Base-by-base conservation (phyloP, 2,888 invertebrate species). In the Pseudolycoriella hygida region DNA sequence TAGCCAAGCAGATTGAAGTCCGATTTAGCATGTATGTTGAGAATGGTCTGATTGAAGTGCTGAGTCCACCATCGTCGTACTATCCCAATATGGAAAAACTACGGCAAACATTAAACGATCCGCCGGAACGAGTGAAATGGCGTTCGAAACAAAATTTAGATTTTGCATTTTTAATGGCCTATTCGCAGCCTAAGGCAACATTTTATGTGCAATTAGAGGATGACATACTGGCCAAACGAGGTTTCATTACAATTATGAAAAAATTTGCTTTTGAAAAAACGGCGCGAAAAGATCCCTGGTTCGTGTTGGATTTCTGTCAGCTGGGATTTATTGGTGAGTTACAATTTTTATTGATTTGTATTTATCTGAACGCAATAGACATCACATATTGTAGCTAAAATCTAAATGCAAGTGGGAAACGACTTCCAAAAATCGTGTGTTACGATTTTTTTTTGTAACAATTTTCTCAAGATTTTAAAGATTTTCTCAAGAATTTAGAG, bases 181-280 rank as follows among this genome's bases (percentile, higher is more conserved):
- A 93, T 58, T 85, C 87, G 1, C 84, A 87, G 56, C 74, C 82
- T 1, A 82, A 82, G 59, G 94, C 85, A 47, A 78, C 78, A 1
- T 93, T 85, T 63, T 96, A 93, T 60, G 75, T 93, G 15, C 86
- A 94, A 72, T 67, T 96, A 8, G 94, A 96, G 64, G 94, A 96
- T 59, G 94, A 96, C 58, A 86, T 96, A 44, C 67, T 93, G 30
- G 85, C 92, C 0, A 89, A 87, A 58, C 75, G 77, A 1, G 76
- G 83, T 48, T 94, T 84, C 57, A 74, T 90, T 54, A 76, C 77
- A 44, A 83, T 83, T 46, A 87, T 89, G 81, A 83, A 85, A 60
- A 77, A 77, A 47, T 86, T 81, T 60, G 86, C 87, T 12, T 66
- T 81, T 8, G 79, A 82, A 57, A 83, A 82, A 60, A 80, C 80